Evolutionary conservation across 30 jellyfish, hydroid and myxozoan genomes (phyloP).

Genomic region (Rhopilema esculentum): DNA sequence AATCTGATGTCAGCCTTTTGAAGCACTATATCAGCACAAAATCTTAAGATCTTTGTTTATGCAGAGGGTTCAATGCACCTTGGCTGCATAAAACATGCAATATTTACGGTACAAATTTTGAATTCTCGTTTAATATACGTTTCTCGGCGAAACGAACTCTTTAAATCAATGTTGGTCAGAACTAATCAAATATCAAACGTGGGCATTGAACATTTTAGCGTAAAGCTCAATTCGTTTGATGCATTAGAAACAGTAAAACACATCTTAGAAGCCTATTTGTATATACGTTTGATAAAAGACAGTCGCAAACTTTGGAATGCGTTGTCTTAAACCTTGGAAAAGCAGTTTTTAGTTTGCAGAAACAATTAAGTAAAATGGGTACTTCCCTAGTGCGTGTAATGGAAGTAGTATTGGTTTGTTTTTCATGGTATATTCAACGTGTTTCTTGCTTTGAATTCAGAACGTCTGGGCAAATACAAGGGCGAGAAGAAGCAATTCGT

Average conservation of each 20-base stretch:
- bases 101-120: too few species aligned
- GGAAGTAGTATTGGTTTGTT: not conserved
- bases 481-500: not conserved
- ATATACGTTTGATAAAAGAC: not conserved
- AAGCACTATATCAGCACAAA: too few species aligned
- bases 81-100: too few species aligned
- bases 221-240: not conserved
- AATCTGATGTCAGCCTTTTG: too few species aligned
- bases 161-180: not conserved
- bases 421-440: not conserved
- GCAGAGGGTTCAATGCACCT: too few species aligned
- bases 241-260: not conserved
- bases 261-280: not conserved
- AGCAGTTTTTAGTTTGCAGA: not conserved
- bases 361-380: not conserved
- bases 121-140: not conserved
- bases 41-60: too few species aligned
- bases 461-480: not conserved
- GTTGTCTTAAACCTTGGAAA: not conserved
- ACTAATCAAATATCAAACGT: not conserved
- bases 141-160: not conserved
- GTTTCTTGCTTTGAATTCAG: not conserved
- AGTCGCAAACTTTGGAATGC: not conserved
- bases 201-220: not conserved
- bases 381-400: not conserved